Percentiles rank a stretch among this genome's conserved stretches.
phyloP scores from a whole-genome alignment of 2,888 invertebrate species.

The Chloroclystis v-ata region DNA sequence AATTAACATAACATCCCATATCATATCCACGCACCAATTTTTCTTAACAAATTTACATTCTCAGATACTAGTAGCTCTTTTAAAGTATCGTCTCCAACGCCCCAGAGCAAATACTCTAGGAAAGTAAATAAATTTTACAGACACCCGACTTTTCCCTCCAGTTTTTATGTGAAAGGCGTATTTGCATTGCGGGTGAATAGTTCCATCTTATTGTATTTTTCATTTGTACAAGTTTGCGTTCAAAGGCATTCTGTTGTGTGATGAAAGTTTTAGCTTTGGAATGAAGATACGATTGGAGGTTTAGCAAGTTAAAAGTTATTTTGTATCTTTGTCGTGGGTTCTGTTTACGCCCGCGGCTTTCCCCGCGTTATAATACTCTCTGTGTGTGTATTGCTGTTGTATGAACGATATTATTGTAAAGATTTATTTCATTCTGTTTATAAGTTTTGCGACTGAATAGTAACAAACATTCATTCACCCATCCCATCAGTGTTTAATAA shows the following conservation, averaged over 20 bases:
- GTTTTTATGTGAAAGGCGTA: slow-evolving; percentile 18
- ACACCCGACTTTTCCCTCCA: slow-evolving; percentile 19
- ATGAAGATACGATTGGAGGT: neutral
- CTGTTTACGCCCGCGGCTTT: too few species aligned
- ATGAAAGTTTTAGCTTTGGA: neutral
- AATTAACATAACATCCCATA: too few species aligned
- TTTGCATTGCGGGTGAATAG: slow-evolving; percentile 21
- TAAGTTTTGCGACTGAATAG: too few species aligned
- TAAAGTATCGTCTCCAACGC: slow-evolving; percentile 14
- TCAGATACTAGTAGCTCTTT: slow-evolving; percentile 2
- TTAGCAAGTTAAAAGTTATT: too few species aligned
- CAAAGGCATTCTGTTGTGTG: slow-evolving; percentile 1
- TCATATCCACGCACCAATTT: too few species aligned
- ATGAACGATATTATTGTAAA: too few species aligned
- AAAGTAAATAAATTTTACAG: slow-evolving; percentile 22
- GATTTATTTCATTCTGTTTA: too few species aligned
- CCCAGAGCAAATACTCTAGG: slow-evolving; percentile 14
- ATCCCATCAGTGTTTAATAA: too few species aligned
- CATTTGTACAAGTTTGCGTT: slow-evolving; percentile 10
- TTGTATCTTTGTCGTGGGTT: too few species aligned
- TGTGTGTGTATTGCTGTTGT: too few species aligned
- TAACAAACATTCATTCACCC: too few species aligned
- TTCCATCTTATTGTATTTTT: slow-evolving; percentile 21
- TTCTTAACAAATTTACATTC: neutral
- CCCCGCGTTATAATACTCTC: too few species aligned